Percentiles rank a stretch among this genome's conserved stretches.
Conservation (phyloP, 92 coral and sea anemone species). For the Umimayanthus kanabou region DNA sequence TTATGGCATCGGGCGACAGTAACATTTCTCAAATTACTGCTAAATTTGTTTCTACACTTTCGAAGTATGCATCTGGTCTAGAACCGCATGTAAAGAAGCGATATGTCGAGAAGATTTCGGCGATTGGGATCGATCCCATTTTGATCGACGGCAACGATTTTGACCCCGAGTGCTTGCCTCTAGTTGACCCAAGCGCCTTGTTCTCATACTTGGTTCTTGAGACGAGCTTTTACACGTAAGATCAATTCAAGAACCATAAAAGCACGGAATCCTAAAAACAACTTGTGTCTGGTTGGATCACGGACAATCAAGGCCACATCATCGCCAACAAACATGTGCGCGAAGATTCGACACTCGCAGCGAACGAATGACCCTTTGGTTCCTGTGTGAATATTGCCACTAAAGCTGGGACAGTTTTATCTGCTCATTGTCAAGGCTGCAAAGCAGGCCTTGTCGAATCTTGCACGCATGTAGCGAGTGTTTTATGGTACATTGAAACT, state of each 20-base stretch:
- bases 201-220: slow-evolving; percentile 18
- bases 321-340: too few species aligned
- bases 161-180: slow-evolving; percentile 23
- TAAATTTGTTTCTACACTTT: slow-evolving; percentile 17
- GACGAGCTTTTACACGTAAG: slow-evolving; percentile 4
- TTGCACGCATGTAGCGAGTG: slow-evolving; percentile 45
- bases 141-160: slow-evolving; percentile 12
- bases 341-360: too few species aligned
- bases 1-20: background rate
- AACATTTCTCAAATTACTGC: background rate
- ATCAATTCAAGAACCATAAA: slow-evolving; percentile 10
- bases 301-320: too few species aligned
- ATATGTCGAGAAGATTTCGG: slow-evolving; percentile 23
- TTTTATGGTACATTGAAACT: slow-evolving; percentile 38
- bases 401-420: slow-evolving; percentile 41
- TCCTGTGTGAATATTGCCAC: slow-evolving; percentile 7
- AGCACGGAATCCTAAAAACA: slow-evolving; percentile 20
- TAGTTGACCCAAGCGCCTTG: background rate
- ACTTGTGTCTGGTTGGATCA: background rate
- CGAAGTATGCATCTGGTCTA: slow-evolving; percentile 13
- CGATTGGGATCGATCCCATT: slow-evolving; percentile 17
- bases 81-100: slow-evolving; percentile 20
- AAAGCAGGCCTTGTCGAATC: slow-evolving; percentile 55
- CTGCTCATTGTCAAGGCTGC: slow-evolving; percentile 45
- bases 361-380: too few species aligned